Base-by-base conservation (phyloP, 2,797 vertebrate genomes). In the Sebastes minor region DNA sequence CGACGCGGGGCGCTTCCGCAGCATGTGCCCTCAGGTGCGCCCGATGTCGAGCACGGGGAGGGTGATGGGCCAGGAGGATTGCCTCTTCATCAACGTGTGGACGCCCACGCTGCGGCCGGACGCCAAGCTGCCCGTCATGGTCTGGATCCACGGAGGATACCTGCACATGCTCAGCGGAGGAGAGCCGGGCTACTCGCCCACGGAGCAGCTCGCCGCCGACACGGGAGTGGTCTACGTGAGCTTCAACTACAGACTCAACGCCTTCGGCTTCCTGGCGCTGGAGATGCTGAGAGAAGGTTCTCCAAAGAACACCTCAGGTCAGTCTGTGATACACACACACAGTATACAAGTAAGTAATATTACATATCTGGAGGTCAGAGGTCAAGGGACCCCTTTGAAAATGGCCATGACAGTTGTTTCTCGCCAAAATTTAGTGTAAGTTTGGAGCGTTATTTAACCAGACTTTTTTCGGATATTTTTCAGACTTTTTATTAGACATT, bases 231-330 rank as follows among this genome's bases (percentile, higher is more conserved):
- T 97, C 11, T 96, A 95, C 2, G 95, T 97, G 85, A 97, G 96
- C 92, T 91, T 97, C 80, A 97, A 97, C 89, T 96, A 96, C 92
- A 94, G 96, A 72, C 95, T 96, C 64, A 95, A 95, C 66, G 95
- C 94, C 1, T 96, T 97, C 8, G 96, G 96, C 56, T 97, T 97
- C 89, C 80, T 97, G 90, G 95, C 96, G 1, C 81, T 97, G 85
- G 80, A 95, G 78, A n/a, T 94, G 0, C 91, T 97, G 18, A 93
- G 95, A 70, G 91, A 95, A 53, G 94, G 93, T 32, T 95, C 95
- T 53, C 86, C 89, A 1, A 95, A 70, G 14, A 95, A 96, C 86
- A 94, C 93, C 1, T 97, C 96, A 85, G 96, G 96, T 96, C 46
- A 87, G 93, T 71, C 20, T 3, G 18, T 7, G 23, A 28, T 3